Evolutionary conservation across 2,113 vertebrate genomes (phyloP), one percentile per base, ranked within the genome.

Genomic region (Cyanistes caeruleus): DNA sequence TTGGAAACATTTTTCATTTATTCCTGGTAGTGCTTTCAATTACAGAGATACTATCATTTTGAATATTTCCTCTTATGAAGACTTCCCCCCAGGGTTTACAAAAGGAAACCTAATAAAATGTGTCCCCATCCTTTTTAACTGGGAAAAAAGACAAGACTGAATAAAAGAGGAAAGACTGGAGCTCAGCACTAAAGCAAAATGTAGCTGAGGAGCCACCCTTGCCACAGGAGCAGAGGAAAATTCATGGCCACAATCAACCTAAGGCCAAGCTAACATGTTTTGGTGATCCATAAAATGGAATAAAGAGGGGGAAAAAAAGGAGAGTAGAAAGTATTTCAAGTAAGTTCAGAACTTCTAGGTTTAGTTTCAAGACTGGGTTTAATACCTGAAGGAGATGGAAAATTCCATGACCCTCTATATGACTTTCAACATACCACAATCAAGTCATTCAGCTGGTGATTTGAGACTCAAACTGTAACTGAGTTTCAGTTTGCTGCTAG

Each of bases 41-140:
- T 96, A 96, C 51, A 91, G n/a, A 89, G 91, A 96, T 93, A 84
- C 60, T 95, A 95, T 96, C 30, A 83, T 76, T 84, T 88, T 96
- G 65, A 97, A 89, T 95, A 93, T 97, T 95, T 73, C 58, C 48
- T 86, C 35, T 55, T 90, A 60, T 70, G 94, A 93, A 86, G 84
- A 74, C 43, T 93, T 89, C 13, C 72, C 91, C 65, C 83, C 60
- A 72, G 86, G 91, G 82, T 85, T 86, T 94, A 91, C 77, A 88
- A 78, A 93, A 56, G 35, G 51, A 81, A 82, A 23, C 18, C 59
- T 85, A 91, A 93, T 92, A 95, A 96, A 95, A 92, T 58, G 23
- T 44, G 28, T 75, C 74, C 30, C 33, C 33, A 37, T 67, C 19
- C 13, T 83, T 94, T 94, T 85, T 19, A 52, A 59, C 13, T 55